A percentile compares a stretch with the other conserved stretches of the same genome.
These are phyloP conservation scores for Streptopelia turtur DNA, from an alignment of 2,797 vertebrate species.

Conservation along the genomic window DNA sequence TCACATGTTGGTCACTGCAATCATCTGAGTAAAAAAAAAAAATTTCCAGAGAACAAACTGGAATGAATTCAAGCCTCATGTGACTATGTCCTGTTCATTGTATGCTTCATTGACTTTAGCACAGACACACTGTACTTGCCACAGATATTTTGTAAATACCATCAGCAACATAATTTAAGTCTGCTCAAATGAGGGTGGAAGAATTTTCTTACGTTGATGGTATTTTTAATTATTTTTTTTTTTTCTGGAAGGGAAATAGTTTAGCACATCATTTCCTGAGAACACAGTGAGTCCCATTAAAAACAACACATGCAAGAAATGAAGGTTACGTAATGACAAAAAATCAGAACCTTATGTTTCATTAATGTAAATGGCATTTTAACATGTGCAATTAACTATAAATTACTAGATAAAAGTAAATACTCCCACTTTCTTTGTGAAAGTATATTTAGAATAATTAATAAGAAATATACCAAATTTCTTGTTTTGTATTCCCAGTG, in stretches of 20 bases:
- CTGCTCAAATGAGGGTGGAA: slow-evolving; percentile 13
- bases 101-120: slow-evolving; percentile 71
- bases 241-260: slow-evolving; percentile 14
- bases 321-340: neutral
- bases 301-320: neutral
- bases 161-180: slow-evolving; percentile 47
- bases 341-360: neutral
- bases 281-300: neutral
- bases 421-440: neutral
- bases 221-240: slow-evolving; percentile 6
- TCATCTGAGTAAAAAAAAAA: slow-evolving; percentile 45
- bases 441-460: neutral
- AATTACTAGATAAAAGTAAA: slow-evolving; percentile 15
- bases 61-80: slow-evolving; percentile 68
- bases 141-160: slow-evolving; percentile 76
- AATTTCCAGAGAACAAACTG: slow-evolving; percentile 46
- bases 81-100: slow-evolving; percentile 69
- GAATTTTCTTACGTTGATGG: slow-evolving; percentile 27
- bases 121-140: slow-evolving; percentile 72
- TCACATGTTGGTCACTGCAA: slow-evolving; percentile 64
- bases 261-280: slow-evolving; percentile 8
- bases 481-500: neutral
- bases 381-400: neutral
- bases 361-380: neutral
- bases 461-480: neutral